A percentile compares a stretch with the other conserved stretches of the same genome.
These are phyloP conservation scores for Pegoplata infirma DNA, from an alignment of 2,888 invertebrate species.

Conservation along the genomic window DNA sequence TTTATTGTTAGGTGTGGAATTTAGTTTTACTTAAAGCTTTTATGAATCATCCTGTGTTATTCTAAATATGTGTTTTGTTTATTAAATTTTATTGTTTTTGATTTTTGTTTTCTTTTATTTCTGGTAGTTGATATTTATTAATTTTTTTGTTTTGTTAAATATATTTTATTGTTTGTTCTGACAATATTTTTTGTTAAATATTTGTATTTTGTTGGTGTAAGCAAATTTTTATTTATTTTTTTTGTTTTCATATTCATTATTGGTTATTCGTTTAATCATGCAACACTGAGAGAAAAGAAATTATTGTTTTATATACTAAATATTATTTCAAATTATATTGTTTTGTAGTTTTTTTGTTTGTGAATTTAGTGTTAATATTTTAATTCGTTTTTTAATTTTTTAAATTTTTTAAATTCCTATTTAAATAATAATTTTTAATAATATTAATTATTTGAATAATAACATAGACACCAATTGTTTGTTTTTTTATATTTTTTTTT, in stretches of 20 bases:
- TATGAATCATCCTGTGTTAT: constrained; percentile 34
- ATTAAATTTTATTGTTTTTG: not conserved
- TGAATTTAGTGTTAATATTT: not conserved
- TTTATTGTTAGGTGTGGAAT: not conserved
- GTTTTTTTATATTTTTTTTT: constrained; percentile 56
- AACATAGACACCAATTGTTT: constrained; percentile 53
- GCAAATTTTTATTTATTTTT: constrained; percentile 39
- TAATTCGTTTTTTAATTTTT: constrained; percentile 9
- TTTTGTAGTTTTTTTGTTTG: constrained; percentile 9
- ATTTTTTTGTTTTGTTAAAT: constrained; percentile 13
- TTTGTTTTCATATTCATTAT: constrained; percentile 34
- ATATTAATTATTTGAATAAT: constrained; percentile 32
- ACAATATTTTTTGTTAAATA: constrained; percentile 1
- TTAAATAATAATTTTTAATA: constrained; percentile 17
- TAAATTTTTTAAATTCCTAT: constrained; percentile 7
- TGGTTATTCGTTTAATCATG: constrained; percentile 47
- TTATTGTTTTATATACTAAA: constrained; percentile 17
- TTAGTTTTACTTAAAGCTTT: not conserved
- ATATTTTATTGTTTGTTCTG: constrained; percentile 15
- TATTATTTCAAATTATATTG: constrained; percentile 39
- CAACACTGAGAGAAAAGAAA: constrained; percentile 60
- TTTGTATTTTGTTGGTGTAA: constrained; percentile 37
- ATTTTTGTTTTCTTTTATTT: constrained; percentile 10
- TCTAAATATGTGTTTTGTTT: not conserved
- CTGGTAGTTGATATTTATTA: too few species aligned